phyloP scores from a whole-genome alignment of 2,888 invertebrate genomes.

The Leptopilina syphax region DNA sequence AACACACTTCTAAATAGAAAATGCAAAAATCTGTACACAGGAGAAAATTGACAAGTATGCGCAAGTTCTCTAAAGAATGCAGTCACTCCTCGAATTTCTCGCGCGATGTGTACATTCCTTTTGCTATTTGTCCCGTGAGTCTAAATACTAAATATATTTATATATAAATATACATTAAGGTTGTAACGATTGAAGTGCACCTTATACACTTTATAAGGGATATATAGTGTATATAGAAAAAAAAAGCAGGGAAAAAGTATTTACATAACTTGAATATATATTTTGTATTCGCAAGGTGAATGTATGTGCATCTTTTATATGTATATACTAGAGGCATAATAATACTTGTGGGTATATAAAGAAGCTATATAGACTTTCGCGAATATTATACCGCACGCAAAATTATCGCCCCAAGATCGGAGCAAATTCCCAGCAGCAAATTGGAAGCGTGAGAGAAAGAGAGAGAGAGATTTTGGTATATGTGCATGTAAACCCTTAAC shows the following conservation, averaged over 20 bases:
- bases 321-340: too few species aligned
- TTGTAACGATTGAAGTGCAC: slow-evolving; percentile 25
- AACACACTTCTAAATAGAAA: background rate
- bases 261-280: slow-evolving; percentile 31
- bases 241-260: slow-evolving; percentile 5
- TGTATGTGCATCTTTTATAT: slow-evolving; percentile 13
- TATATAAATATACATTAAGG: background rate
- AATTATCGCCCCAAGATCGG: slow-evolving; percentile 31
- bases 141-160: slow-evolving; percentile 9
- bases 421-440: slow-evolving; percentile 29
- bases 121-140: slow-evolving; percentile 3
- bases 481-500: background rate
- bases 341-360: too few species aligned
- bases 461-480: slow-evolving; percentile 27
- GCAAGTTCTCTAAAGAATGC: slow-evolving; percentile 11
- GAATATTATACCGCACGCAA: slow-evolving; percentile 7
- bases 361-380: slow-evolving; percentile 1
- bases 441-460: slow-evolving; percentile 18
- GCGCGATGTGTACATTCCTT: background rate
- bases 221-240: background rate
- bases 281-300: background rate
- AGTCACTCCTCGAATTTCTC: slow-evolving; percentile 1
- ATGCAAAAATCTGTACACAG: background rate
- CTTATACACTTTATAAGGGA: background rate
- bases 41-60: slow-evolving; percentile 7